Conservation (phyloP, 1,140 invertebrate genomes). For the Caenorhabditis inopinata region DNA sequence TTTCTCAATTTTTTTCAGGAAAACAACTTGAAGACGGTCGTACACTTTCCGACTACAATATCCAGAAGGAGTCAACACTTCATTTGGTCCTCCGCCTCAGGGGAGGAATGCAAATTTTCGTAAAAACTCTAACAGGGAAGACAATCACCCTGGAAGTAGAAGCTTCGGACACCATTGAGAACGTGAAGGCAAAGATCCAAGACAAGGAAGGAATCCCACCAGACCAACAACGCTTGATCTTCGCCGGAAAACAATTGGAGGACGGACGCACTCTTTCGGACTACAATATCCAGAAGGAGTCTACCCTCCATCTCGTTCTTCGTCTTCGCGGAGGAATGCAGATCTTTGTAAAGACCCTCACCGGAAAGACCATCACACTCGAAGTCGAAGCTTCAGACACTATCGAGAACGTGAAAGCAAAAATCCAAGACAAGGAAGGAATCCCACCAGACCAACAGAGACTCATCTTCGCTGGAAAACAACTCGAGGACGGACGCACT, state of each 20-base stretch:
- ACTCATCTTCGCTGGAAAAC: slow-evolving; percentile 70
- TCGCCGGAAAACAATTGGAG: slow-evolving; percentile 26
- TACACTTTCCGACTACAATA: slow-evolving; percentile 88
- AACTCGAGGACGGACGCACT: slow-evolving; percentile 42
- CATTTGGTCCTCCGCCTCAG: slow-evolving; percentile 72
- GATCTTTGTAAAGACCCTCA: slow-evolving; percentile 53
- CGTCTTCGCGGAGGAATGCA: slow-evolving; percentile 49
- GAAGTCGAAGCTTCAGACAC: slow-evolving; percentile 74
- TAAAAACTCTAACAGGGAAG: slow-evolving; percentile 70
- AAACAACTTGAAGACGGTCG: slow-evolving; percentile 91
- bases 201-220: slow-evolving; percentile 71
- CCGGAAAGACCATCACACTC: background rate
- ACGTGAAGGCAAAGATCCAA: slow-evolving; percentile 72
- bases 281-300: slow-evolving; percentile 19
- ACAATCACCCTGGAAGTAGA: slow-evolving; percentile 70
- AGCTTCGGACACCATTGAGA: slow-evolving; percentile 50
- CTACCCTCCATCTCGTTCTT: background rate
- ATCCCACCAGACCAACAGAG: slow-evolving; percentile 70
- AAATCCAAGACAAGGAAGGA: slow-evolving; percentile 78
- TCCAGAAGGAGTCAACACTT: slow-evolving; percentile 76
- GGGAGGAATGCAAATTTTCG: slow-evolving; percentile 74
- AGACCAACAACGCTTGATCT: slow-evolving; percentile 29
- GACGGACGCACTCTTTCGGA: slow-evolving; percentile 30
- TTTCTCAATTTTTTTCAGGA: slow-evolving; percentile 70
- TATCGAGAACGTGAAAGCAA: slow-evolving; percentile 92